Conservation (phyloP, 1,140 invertebrate species). For the Bombus ignitus region DNA sequence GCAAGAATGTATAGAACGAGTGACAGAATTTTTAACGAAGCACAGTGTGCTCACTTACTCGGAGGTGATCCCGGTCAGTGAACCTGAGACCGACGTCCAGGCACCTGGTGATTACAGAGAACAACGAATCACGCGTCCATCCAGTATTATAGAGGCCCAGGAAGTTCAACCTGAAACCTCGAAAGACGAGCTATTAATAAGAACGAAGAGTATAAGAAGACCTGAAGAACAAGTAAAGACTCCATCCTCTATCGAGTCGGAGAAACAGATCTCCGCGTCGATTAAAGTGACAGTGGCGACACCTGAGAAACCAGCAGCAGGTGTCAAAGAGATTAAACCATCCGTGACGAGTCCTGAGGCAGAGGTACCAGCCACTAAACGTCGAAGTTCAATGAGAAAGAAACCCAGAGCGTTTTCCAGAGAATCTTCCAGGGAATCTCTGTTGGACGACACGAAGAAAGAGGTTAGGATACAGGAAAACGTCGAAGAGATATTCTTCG, state of each 20-base stretch:
- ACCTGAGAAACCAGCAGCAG: background rate
- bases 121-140: conserved; percentile 47
- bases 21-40: conserved; percentile 64
- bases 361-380: conserved; percentile 21
- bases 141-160: conserved; percentile 9
- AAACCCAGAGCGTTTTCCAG: conserved; percentile 53
- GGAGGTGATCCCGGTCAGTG: background rate
- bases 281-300: background rate
- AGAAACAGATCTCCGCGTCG: background rate
- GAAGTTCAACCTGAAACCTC: background rate
- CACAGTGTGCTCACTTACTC: conserved; percentile 51
- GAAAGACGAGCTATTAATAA: too few relatives aligned
- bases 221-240: background rate
- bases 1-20: conserved; percentile 68
- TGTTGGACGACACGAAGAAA: conserved; percentile 67
- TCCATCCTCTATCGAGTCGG: background rate
- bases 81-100: background rate
- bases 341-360: background rate
- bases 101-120: background rate
- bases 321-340: background rate
- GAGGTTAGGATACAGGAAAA: conserved; percentile 76
- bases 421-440: conserved; percentile 62
- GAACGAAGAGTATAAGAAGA: background rate
- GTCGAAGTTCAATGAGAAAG: conserved; percentile 59
- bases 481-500: conserved; percentile 71